Conservation (phyloP, 2,797 vertebrate species). For the Kryptolebias ocellatus region DNA sequence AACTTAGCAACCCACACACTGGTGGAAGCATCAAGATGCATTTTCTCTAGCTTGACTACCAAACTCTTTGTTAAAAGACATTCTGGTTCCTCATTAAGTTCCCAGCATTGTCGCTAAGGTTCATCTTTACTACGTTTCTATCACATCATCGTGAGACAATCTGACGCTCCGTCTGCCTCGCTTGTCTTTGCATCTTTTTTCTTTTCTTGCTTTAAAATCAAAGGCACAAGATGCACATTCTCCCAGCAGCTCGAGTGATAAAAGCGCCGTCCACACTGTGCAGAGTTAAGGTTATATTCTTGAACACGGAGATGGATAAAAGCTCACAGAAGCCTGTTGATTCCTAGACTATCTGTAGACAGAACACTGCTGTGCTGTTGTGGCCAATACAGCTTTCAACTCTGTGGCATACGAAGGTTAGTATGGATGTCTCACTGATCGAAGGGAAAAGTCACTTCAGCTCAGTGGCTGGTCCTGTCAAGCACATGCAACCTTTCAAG, state of each 20-base stretch:
- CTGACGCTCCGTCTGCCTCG: constrained; percentile 17
- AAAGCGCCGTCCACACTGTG: constrained; percentile 43
- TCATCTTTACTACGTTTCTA: constrained; percentile 44
- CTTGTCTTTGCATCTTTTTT: constrained; percentile 25
- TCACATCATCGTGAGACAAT: constrained; percentile 39
- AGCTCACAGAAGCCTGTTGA: constrained; percentile 71
- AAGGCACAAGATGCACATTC: constrained; percentile 48
- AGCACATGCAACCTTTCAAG: constrained; percentile 67
- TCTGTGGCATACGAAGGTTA: constrained; percentile 68
- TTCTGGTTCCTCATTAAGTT: constrained; percentile 37
- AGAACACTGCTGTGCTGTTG: constrained; percentile 77
- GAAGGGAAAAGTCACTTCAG: constrained; percentile 63
- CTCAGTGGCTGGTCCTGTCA: constrained; percentile 53
- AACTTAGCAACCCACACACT: constrained; percentile 56
- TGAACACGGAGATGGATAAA: constrained; percentile 63
- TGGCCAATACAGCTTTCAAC: constrained; percentile 69
- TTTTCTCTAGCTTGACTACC: constrained; percentile 52
- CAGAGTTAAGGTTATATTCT: constrained; percentile 59
- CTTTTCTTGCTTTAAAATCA: constrained; percentile 50
- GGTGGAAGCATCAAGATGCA: constrained; percentile 46
- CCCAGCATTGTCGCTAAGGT: constrained; percentile 42
- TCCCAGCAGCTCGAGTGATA: constrained; percentile 44
- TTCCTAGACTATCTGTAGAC: constrained; percentile 69
- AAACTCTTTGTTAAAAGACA: constrained; percentile 50
- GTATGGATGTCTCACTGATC: constrained; percentile 53